A percentile compares a stretch with the other conserved stretches of the same genome.
Conservation (phyloP, 2,888 invertebrate genomes). For the Nephrotoma flavescens region DNA sequence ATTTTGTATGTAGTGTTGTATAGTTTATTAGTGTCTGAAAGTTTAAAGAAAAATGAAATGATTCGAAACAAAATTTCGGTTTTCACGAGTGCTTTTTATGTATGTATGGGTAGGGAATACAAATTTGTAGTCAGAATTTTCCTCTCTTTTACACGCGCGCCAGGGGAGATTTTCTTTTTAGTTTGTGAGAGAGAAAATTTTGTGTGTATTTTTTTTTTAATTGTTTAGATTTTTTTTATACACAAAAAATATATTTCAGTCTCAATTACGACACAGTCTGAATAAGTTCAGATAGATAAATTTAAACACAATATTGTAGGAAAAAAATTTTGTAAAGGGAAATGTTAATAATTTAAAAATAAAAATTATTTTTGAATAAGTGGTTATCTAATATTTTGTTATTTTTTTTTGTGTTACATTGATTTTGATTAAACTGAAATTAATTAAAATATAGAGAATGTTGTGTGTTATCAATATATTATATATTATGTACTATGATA, state of each 20-base stretch:
- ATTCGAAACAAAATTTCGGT: neutral
- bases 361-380: neutral
- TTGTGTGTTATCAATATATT: neutral
- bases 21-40: neutral
- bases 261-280: conserved; percentile 4
- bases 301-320: neutral
- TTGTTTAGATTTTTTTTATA: neutral
- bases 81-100: neutral
- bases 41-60: neutral
- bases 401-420: neutral
- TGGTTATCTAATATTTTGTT: conserved; percentile 3
- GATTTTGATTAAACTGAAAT: neutral
- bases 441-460: neutral
- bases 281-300: neutral
- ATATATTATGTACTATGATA: neutral
- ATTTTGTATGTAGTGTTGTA: neutral
- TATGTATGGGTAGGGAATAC: neutral
- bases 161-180: neutral
- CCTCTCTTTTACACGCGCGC: neutral
- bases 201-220: neutral
- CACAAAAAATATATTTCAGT: conserved; percentile 2
- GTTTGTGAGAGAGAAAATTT: neutral
- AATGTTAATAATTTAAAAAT: neutral
- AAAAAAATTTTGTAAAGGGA: neutral
- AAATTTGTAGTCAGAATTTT: neutral